Base-by-base conservation (phyloP, 1,140 invertebrate genomes). In the Leptestheria dahalacensis region DNA sequence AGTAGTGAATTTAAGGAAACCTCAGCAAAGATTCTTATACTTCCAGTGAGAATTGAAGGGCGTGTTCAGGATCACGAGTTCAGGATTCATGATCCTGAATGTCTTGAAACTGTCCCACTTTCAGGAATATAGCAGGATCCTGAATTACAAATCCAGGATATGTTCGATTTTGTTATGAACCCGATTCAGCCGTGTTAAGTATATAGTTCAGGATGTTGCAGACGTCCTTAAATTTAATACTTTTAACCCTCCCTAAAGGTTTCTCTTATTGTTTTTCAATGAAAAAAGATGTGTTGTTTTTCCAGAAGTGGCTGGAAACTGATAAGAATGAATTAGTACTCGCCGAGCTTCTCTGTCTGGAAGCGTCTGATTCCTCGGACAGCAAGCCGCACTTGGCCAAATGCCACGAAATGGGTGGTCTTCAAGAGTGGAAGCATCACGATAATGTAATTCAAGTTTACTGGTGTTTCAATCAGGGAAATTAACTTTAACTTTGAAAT, bases 391-490 rank as follows among this genome's bases (percentile, higher is more conserved):
- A 80, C 50, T 72, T 96, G 9, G 82, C 82, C 58, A 96, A 96
- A 73, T 97, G 93, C 68, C 90, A 94, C 69, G 90, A 93, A 70
- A 85, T 89, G 76, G 83, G 87, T 18, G 88, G 86, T 1, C 78
- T 83, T 64, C 92, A 96, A 72, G 86, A 89, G 64, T 97, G 91
- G 92, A 82, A 81, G 57, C 80, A 86, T 65, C 83, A 82, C 64
- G 77, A 76, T 57, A 71, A 76, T 57, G 85, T 85, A 71, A 74
- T 49, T 21, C n/a, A 59, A 49, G 10, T 56, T 11, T 41, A 9
- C 33, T 41, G 33, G 6, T 6, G 15, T 41, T 57, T 28, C 23
- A 9, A 26, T 53, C 18, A 54, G 48, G 15, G 20, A 2, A 59
- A 24, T 15, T n/a, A 12, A 6, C 28, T 3, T 26, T 28, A 23